phyloP scores from a whole-genome alignment of 1,140 invertebrate species.

The Andrena cerasifolii region DNA sequence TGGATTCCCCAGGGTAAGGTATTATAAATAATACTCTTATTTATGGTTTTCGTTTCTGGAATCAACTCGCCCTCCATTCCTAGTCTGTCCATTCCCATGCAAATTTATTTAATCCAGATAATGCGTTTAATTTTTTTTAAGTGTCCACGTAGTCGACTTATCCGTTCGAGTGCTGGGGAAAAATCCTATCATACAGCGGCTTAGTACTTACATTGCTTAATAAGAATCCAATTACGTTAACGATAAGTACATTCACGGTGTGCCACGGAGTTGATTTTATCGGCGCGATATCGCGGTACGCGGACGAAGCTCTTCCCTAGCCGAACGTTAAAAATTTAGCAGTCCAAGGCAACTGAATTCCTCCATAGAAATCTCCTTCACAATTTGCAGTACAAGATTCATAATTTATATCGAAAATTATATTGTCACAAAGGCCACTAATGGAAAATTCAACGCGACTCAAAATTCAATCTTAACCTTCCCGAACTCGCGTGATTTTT shows the following conservation, averaged over 20 bases:
- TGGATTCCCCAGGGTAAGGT: background rate
- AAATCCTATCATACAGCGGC: conserved; percentile 5
- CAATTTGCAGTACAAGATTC: too few species aligned
- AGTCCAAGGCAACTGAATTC: background rate
- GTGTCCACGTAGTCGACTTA: background rate
- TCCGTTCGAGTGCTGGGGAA: background rate
- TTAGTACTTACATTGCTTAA: conserved; percentile 51
- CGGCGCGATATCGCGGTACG: conserved; percentile 14
- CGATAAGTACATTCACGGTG: conserved; percentile 32
- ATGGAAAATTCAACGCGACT: too few species aligned
- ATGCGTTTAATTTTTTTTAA: conserved; percentile 27
- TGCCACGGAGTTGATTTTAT: conserved; percentile 39
- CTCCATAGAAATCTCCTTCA: background rate
- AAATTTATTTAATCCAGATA: conserved; percentile 34
- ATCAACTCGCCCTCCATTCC: background rate
- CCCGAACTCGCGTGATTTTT: too few species aligned
- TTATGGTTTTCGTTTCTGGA: conserved; percentile 29
- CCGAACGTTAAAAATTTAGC: background rate
- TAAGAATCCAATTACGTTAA: conserved; percentile 50
- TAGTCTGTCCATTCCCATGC: conserved; percentile 40
- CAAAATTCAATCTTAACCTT: too few species aligned
- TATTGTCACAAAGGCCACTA: too few species aligned
- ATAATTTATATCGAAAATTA: too few species aligned
- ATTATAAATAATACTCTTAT: background rate
- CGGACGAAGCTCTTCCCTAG: background rate